Evolutionary conservation across 2,797 vertebrate genomes (phyloP), one percentile per base, ranked within the genome.

Genomic region (Podarcis siculus): DNA sequence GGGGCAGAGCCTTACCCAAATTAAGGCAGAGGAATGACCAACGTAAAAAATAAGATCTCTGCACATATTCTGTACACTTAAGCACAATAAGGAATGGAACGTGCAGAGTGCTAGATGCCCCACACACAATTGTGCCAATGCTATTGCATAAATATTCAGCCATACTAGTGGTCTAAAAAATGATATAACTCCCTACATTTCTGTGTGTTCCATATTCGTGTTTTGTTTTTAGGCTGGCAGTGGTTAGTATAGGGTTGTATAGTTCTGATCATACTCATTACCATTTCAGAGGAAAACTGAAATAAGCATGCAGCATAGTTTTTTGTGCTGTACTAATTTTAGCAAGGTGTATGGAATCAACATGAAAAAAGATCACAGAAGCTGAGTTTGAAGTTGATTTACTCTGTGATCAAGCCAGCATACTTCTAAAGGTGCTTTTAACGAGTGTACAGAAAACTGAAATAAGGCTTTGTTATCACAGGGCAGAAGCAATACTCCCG

Each of bases 251-350:
- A 17, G 35, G 35, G 12, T 17, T 82, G 21, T 76, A 69, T n/a
- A 58, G 73, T 82, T 10, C 58, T 23, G 25, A 55, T 82, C 45
- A 8, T 27, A n/a, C 66, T 82, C 64, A 71, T 86, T 82, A 71
- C 30, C 66, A 86, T 89, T 86, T 82, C 72, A 86, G 72, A 82
- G 79, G 27, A 27, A 77, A 89, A 32, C 30, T 49, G 61, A 86
- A 80, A 61, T 45, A 69, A 55, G 66, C 30, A 79, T 42, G 32
- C 19, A 58, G 21, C 72, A 9, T 79, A 58, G 27, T 5, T 55
- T 81, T 76, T 75, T 58, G 32, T 23, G 25, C 42, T 25, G 5
- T 30, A 35, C 77, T 82, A 82, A 39, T 89, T 89, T 82, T 42
- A 86, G 72, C 49, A 69, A 77, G 55, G 45, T 32, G 32, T 49